phyloP scores from a whole-genome alignment of 2,113 vertebrate species.

The Okapia johnstoni region DNA sequence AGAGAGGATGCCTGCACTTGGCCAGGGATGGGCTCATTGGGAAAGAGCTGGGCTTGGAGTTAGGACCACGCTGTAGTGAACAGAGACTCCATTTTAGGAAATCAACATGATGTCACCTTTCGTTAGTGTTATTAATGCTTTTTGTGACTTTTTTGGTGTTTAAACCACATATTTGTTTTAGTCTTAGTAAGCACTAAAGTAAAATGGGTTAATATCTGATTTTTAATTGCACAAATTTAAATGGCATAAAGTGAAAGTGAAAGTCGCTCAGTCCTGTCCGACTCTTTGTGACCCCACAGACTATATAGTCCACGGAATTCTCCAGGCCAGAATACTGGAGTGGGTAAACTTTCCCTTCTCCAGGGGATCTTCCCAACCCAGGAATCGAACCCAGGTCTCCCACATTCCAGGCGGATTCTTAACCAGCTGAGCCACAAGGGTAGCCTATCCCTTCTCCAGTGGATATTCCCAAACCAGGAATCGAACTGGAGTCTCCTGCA shows the following conservation, averaged over 20 bases:
- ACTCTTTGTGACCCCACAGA: neutral
- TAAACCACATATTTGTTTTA: neutral
- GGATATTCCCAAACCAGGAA: neutral
- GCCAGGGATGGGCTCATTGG: no score
- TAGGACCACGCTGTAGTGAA: neutral
- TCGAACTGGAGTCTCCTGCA: neutral
- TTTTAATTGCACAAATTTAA: neutral
- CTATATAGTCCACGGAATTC: neutral
- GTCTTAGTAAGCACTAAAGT: neutral
- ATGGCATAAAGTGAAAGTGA: neutral
- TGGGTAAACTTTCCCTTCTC: neutral
- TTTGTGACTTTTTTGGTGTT: neutral
- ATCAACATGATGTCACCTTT: neutral
- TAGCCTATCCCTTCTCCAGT: neutral
- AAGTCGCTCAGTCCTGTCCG: neutral
- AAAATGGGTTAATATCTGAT: neutral
- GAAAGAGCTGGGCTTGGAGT: neutral
- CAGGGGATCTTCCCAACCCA: neutral
- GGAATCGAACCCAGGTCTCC: neutral
- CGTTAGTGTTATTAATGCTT: neutral
- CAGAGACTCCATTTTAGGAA: neutral
- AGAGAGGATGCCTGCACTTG: neutral
- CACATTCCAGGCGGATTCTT: neutral
- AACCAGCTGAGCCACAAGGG: neutral
- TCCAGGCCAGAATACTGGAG: neutral